Evolutionary conservation across 2,797 vertebrate genomes (phyloP), one percentile per base, ranked within the genome.

Genomic region (Peromyscus nudipes): DNA sequence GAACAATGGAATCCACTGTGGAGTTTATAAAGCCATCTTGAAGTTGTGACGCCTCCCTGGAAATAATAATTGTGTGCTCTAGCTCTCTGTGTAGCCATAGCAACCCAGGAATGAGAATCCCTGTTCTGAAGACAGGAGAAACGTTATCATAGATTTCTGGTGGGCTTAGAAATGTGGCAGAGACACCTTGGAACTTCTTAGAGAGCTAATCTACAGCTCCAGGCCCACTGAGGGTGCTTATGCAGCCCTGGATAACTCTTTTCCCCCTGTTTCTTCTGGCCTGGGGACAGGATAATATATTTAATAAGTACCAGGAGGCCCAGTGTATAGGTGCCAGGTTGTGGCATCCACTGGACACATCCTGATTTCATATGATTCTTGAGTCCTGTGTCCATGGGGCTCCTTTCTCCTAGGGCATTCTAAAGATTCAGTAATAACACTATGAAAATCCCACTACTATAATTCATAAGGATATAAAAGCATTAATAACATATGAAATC

Each of bases 51-150:
- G 40, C 2, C 27, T 12, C 23, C 43, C 4, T 7, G 55, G 29
- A 55, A 31, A 83, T 73, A 60, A 64, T 80, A 14, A 34, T 17
- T 52, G n/a, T 49, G 80, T 49, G 64, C n/a, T 29, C 67, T 67
- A 25, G 21, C 69, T 3, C 4, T 65, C 81, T 37, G 25, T 57
- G 6, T 92, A 93, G 94, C n/a, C 62, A 29, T 77, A 21, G 19
- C 6, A 14, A 55, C 60, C 49, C 37, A 57, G 76, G n/a, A 75
- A 79, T 91, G 93, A 96, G 40, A 88, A 80, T 93, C 23, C 16
- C 3, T 83, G 5, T 40, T 76, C 34, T 77, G 2, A 49, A 76
- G 40, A 73, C 8, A 80, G 88, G 60, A 80, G 60, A 57, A 76
- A 25, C 6, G 5, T 83, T 16, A 11, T 40, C 4, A 14, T 2